Percentiles rank a stretch among this genome's conserved stretches.
Conservation (phyloP, 2,113 vertebrate genomes). For the Mus spicilegus region DNA sequence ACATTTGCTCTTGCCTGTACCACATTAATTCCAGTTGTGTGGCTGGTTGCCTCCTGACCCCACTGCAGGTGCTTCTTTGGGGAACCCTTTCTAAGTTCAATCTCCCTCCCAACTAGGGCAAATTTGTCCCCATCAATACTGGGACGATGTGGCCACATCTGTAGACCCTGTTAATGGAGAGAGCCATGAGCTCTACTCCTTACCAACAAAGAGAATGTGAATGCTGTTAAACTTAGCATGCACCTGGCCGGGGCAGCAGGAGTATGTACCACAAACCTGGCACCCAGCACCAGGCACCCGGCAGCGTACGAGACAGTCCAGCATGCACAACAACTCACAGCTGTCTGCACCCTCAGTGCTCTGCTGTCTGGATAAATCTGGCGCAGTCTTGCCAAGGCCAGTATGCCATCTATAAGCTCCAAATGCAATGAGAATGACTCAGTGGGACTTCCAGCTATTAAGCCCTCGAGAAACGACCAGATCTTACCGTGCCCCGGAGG, state of each 20-base stretch:
- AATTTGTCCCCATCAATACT: neutral
- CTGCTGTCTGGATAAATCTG: neutral
- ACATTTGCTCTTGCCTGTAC: neutral
- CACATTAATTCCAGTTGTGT: no score
- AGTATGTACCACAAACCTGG: no score
- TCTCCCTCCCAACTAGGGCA: neutral
- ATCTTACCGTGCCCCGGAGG: neutral
- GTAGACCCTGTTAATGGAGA: neutral
- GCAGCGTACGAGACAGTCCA: neutral
- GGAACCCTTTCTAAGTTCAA: neutral
- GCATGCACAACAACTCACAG: neutral
- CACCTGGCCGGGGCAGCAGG: no score
- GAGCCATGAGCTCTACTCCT: neutral
- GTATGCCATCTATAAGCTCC: neutral
- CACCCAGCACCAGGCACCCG: no score
- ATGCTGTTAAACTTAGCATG: neutral
- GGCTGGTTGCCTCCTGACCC: no score
- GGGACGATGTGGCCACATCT: neutral
- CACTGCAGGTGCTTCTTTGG: neutral
- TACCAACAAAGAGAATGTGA: neutral
- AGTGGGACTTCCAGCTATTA: neutral
- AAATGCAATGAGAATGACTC: neutral
- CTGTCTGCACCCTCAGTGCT: neutral
- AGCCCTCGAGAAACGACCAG: neutral
- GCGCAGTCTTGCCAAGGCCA: neutral